phyloP scores from a whole-genome alignment of 2,888 invertebrate genomes.

The Phorcus lineatus region DNA sequence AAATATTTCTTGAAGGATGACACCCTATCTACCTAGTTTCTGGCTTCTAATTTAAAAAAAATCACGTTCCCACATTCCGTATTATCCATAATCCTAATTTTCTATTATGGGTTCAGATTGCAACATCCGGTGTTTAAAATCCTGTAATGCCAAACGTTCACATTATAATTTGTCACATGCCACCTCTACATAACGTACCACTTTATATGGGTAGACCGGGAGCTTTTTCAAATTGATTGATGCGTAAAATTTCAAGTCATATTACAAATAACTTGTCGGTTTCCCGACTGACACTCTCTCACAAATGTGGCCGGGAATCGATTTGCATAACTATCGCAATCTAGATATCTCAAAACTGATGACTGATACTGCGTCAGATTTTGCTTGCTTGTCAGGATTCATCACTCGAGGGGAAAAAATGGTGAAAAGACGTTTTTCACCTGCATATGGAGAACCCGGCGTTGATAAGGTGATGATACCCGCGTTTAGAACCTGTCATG shows the following conservation, averaged over 20 bases:
- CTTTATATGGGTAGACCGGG: too few relatives aligned
- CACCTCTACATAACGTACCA: too few relatives aligned
- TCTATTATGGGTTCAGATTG: too few relatives aligned
- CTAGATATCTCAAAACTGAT: neutral
- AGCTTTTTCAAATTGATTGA: neutral
- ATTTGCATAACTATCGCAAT: slow-evolving; percentile 5
- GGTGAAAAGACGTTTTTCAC: neutral
- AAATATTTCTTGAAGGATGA: too few relatives aligned
- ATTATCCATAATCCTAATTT: too few relatives aligned
- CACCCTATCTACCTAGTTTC: too few relatives aligned
- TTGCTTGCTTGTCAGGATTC: neutral
- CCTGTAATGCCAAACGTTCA: too few relatives aligned
- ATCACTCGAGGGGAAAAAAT: neutral
- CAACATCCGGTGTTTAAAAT: too few relatives aligned
- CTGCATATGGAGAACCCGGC: neutral
- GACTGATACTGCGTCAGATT: neutral
- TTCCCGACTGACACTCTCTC: neutral
- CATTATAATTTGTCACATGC: too few relatives aligned
- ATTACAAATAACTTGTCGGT: neutral
- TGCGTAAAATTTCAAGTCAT: slow-evolving; percentile 19
- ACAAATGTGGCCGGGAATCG: neutral
- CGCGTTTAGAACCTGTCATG: neutral
- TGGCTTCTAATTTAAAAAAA: too few relatives aligned
- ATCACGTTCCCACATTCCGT: too few relatives aligned
- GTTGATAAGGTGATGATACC: neutral